These are phyloP conservation scores for Chlorocebus sabaeus DNA, from an alignment of 2,113 vertebrate species.

Conservation along the genomic window DNA sequence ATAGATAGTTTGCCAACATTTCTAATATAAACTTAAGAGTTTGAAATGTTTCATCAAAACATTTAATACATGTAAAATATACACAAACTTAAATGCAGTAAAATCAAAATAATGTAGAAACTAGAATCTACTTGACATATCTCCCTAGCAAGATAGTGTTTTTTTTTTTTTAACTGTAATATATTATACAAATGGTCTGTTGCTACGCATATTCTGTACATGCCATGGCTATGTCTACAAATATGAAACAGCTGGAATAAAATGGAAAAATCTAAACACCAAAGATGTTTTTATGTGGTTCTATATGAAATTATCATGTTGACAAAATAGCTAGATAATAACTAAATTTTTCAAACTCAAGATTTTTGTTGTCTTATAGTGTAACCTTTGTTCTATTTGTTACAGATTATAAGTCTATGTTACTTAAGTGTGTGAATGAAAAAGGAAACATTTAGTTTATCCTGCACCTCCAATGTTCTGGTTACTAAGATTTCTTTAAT, in stretches of 20 bases:
- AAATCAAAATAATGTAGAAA: constrained; percentile 45
- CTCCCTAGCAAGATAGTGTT: background rate
- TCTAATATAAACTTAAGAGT: constrained; percentile 30
- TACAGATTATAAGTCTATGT: constrained; percentile 52
- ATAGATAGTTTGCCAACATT: constrained; percentile 7
- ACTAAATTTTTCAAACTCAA: constrained; percentile 20
- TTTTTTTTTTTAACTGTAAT: background rate
- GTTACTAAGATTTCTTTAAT: constrained; percentile 34
- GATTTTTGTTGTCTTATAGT: background rate
- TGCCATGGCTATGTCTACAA: background rate
- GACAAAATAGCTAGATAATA: constrained; percentile 15
- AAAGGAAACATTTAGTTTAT: constrained; percentile 75
- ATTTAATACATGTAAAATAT: constrained; percentile 31
- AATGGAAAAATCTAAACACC: constrained; percentile 37
- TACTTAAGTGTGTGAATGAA: constrained; percentile 56
- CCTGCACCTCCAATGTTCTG: constrained; percentile 29
- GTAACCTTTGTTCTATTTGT: background rate
- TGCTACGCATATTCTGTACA: constrained; percentile 22
- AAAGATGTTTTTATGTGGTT: constrained; percentile 47
- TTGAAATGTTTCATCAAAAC: constrained; percentile 41
- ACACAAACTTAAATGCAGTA: constrained; percentile 30
- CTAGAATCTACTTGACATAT: background rate
- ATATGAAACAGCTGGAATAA: constrained; percentile 32
- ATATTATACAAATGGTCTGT: constrained; percentile 26
- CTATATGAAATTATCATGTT: constrained; percentile 6